phyloP scores from a whole-genome alignment of 2,888 invertebrate species.

The Pseudococcus longispinus region DNA sequence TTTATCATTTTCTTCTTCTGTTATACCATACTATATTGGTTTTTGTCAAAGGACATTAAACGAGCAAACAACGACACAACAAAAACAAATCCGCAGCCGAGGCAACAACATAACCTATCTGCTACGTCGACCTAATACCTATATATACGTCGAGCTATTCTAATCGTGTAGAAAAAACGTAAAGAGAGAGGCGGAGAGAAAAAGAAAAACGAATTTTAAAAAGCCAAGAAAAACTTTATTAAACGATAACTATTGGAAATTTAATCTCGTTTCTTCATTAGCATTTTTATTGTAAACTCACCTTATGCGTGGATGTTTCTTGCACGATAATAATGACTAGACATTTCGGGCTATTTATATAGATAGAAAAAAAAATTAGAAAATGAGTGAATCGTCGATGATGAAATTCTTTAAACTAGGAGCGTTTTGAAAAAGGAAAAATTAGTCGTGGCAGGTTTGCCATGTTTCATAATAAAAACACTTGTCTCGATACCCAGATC shows the following conservation, averaged over 20 bases:
- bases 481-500: too few species aligned
- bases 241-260: slow-evolving; percentile 30
- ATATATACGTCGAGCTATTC: not conserved
- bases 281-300: slow-evolving; percentile 15
- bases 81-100: not conserved
- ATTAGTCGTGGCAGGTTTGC: not conserved
- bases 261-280: slow-evolving; percentile 34
- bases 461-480: too few species aligned
- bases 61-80: not conserved
- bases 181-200: not conserved
- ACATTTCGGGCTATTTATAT: not conserved
- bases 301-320: not conserved
- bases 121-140: not conserved
- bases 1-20: slow-evolving; percentile 31
- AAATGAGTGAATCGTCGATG: not conserved
- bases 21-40: slow-evolving; percentile 13
- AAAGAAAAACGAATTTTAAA: slow-evolving; percentile 13
- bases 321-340: not conserved
- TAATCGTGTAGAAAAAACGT: not conserved
- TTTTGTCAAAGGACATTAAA: slow-evolving; percentile 31
- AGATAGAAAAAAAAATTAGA: not conserved
- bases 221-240: slow-evolving; percentile 16
- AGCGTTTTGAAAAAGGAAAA: not conserved
- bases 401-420: not conserved
- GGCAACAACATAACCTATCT: not conserved